These are phyloP conservation scores for Microtus pennsylvanicus DNA, from an alignment of 2,113 vertebrate genomes.

Conservation along the genomic window DNA sequence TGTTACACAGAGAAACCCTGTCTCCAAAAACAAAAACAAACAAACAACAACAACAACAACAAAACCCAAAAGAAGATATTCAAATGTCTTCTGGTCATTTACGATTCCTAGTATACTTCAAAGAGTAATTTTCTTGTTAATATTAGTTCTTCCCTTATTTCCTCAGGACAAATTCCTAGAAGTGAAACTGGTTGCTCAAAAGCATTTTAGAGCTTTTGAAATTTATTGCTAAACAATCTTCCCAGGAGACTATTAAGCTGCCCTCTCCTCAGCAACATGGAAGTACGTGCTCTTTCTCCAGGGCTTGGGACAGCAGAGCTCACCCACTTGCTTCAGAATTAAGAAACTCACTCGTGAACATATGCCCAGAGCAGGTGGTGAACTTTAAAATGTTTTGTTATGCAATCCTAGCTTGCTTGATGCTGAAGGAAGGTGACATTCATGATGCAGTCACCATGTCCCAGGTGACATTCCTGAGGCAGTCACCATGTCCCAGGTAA, in stretches of 20 bases:
- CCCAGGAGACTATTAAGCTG: constrained; percentile 47
- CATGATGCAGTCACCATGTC: neutral
- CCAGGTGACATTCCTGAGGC: neutral
- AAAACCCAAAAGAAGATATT: neutral
- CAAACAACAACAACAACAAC: neutral
- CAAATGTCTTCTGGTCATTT: constrained; percentile 13
- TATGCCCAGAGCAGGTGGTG: neutral
- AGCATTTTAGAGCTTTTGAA: constrained; percentile 63
- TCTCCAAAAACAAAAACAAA: neutral
- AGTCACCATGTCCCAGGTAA: neutral
- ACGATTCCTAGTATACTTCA: neutral
- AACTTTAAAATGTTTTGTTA: constrained; percentile 27
- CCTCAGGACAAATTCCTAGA: constrained; percentile 76
- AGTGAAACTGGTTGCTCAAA: constrained; percentile 70
- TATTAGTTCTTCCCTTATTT: constrained; percentile 67
- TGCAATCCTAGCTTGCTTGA: neutral
- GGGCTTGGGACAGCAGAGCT: neutral
- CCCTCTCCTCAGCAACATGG: neutral
- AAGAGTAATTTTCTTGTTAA: constrained; percentile 17
- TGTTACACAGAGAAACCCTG: neutral
- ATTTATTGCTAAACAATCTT: constrained; percentile 62
- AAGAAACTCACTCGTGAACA: constrained; percentile 57
- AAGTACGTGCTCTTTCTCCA: neutral
- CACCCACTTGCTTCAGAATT: constrained; percentile 40
- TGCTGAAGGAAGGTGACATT: neutral